A percentile compares a stretch with the other conserved stretches of the same genome.
Conservation (phyloP, 1,140 invertebrate species). For the Pachypeltis micranthus region DNA sequence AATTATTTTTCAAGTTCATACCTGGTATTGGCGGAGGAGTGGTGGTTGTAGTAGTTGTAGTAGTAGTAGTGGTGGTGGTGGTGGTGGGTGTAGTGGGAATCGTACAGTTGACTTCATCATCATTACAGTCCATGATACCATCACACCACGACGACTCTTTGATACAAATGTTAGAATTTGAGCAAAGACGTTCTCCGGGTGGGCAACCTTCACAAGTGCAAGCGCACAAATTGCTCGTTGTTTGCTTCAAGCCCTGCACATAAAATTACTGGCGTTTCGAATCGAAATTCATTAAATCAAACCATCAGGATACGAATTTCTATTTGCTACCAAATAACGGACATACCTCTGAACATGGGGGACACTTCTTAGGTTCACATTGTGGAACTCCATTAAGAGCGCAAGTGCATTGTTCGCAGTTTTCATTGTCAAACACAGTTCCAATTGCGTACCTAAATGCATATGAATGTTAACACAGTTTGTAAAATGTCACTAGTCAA, state of each 20-base stretch:
- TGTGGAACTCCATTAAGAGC: slow-evolving; percentile 51
- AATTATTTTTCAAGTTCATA: not conserved
- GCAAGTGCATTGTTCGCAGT: slow-evolving; percentile 67
- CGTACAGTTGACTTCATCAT: slow-evolving; percentile 64
- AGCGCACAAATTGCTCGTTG: slow-evolving; percentile 45
- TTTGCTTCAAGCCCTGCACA: slow-evolving; percentile 39
- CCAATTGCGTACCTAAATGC: slow-evolving; percentile 52
- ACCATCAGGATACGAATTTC: too few species aligned
- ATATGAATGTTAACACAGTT: slow-evolving; percentile 14
- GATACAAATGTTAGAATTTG: slow-evolving; percentile 62
- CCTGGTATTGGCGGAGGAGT: slow-evolving; percentile 12
- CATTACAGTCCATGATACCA: slow-evolving; percentile 66
- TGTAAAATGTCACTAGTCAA: slow-evolving; percentile 11
- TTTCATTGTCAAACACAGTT: slow-evolving; percentile 48
- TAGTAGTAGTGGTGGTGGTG: slow-evolving; percentile 22
- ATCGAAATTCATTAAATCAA: too few species aligned
- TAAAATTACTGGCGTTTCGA: too few species aligned
- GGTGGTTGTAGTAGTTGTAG: slow-evolving; percentile 24
- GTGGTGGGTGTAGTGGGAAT: slow-evolving; percentile 28
- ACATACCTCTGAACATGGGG: slow-evolving; percentile 43
- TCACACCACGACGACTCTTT: slow-evolving; percentile 62
- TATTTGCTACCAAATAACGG: too few species aligned
- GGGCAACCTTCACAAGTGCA: slow-evolving; percentile 65
- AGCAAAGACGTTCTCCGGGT: slow-evolving; percentile 46
- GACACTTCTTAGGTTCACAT: slow-evolving; percentile 55